Percentiles rank a stretch among this genome's conserved stretches.
phyloP scores from a whole-genome alignment of 2,113 vertebrate genomes.

The Calcarius ornatus region DNA sequence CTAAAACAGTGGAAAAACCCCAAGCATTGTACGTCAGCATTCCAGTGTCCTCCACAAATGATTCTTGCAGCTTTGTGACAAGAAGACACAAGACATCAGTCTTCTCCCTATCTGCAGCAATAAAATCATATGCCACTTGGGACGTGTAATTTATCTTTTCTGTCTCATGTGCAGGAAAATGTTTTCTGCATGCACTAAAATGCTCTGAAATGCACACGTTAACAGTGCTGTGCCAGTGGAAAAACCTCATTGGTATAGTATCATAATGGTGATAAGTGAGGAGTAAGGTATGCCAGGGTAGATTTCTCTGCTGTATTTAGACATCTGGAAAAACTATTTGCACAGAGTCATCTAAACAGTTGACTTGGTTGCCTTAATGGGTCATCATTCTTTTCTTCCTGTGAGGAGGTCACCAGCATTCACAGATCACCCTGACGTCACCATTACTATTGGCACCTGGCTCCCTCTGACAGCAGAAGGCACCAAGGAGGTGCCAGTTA shows the following conservation, averaged over 20 bases:
- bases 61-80: neutral
- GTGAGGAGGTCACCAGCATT: neutral
- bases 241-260: neutral
- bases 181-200: neutral
- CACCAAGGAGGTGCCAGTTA: neutral
- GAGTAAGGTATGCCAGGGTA: neutral
- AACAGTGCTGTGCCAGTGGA: neutral
- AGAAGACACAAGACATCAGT: neutral
- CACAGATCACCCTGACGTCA: neutral
- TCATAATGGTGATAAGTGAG: neutral
- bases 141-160: neutral
- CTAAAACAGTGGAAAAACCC: conserved; percentile 53
- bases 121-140: neutral
- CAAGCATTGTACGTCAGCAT: neutral
- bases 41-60: neutral
- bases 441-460: neutral
- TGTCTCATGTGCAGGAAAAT: neutral
- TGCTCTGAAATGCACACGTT: neutral
- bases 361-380: neutral
- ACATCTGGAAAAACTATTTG: neutral
- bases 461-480: neutral
- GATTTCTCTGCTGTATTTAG: neutral
- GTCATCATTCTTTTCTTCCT: neutral
- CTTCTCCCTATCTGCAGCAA: neutral
- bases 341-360: neutral